phyloP scores from a whole-genome alignment of 2,888 invertebrate species.

The Mayetiola destructor region DNA sequence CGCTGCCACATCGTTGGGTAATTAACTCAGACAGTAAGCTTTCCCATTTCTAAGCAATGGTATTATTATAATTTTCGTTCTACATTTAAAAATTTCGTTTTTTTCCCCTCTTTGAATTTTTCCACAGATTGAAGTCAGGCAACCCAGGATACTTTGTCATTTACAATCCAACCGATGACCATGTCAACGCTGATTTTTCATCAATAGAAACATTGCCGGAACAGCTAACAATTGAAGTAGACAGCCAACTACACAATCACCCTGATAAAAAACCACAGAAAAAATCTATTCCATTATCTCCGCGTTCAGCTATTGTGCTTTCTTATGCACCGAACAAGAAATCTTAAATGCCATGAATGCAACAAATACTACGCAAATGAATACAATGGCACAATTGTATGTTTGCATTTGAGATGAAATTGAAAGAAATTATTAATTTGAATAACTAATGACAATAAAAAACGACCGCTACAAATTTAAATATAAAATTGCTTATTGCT shows the following conservation, averaged over 20 bases:
- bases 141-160: constrained; percentile 62
- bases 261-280: constrained; percentile 45
- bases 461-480: too few relatives aligned
- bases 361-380: too few relatives aligned
- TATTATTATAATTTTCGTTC: too few relatives aligned
- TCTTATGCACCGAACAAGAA: constrained; percentile 46
- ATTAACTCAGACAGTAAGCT: too few relatives aligned
- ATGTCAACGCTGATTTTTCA: constrained; percentile 42
- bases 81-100: too few relatives aligned
- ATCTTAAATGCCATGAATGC: not conserved
- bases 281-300: constrained; percentile 42
- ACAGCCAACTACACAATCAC: constrained; percentile 40
- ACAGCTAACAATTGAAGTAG: constrained; percentile 44
- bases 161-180: constrained; percentile 45
- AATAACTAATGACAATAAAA: too few relatives aligned
- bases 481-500: too few relatives aligned
- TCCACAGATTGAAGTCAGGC: constrained; percentile 50
- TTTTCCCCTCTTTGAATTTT: not conserved
- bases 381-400: too few relatives aligned
- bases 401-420: too few relatives aligned
- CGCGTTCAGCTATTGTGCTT: constrained; percentile 48
- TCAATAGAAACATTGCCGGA: constrained; percentile 38
- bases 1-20: too few relatives aligned
- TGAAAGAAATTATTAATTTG: too few relatives aligned
- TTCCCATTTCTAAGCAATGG: too few relatives aligned